Conservation (phyloP, 2,113 vertebrate genomes). For the Carassius auratus region DNA sequence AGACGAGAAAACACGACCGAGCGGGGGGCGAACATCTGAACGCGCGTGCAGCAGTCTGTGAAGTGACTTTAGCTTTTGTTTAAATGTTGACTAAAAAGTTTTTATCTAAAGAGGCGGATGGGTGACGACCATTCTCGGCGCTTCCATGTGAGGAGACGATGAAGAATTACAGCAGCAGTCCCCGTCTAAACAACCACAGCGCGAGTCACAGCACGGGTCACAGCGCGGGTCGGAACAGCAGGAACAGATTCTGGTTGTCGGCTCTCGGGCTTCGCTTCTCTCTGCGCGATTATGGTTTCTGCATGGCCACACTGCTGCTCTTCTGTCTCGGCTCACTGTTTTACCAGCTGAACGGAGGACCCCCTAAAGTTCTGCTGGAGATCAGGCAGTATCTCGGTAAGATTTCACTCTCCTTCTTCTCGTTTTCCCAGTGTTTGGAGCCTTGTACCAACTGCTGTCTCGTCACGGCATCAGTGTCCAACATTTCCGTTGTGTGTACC, state of each 20-base stretch:
- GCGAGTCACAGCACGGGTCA: conserved; percentile 76
- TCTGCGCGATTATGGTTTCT: conserved; percentile 89
- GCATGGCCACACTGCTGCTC: conserved; percentile 90
- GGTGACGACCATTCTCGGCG: conserved; percentile 76
- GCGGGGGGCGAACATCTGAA: not conserved
- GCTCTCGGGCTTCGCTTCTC: conserved; percentile 78
- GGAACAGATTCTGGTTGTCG: conserved; percentile 71
- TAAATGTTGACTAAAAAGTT: conserved; percentile 65
- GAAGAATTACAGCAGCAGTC: conserved; percentile 84
- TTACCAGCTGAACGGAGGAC: conserved; percentile 92
- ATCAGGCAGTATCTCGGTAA: conserved; percentile 94
- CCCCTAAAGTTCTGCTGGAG: conserved; percentile 89
- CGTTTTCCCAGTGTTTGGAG: not conserved
- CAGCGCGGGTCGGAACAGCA: conserved; percentile 71
- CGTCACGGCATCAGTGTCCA: not conserved
- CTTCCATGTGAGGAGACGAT: conserved; percentile 83
- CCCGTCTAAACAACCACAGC: conserved; percentile 73
- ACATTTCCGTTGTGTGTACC: not conserved
- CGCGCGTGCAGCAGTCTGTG: not conserved
- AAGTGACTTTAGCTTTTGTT: not conserved
- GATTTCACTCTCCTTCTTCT: conserved; percentile 52
- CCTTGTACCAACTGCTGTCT: not conserved
- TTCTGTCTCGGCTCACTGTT: conserved; percentile 91
- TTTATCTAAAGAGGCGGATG: conserved; percentile 77
- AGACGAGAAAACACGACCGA: conserved; percentile 15